phyloP scores from a whole-genome alignment of 2,888 invertebrate genomes.

The Creontiades dilutus region DNA sequence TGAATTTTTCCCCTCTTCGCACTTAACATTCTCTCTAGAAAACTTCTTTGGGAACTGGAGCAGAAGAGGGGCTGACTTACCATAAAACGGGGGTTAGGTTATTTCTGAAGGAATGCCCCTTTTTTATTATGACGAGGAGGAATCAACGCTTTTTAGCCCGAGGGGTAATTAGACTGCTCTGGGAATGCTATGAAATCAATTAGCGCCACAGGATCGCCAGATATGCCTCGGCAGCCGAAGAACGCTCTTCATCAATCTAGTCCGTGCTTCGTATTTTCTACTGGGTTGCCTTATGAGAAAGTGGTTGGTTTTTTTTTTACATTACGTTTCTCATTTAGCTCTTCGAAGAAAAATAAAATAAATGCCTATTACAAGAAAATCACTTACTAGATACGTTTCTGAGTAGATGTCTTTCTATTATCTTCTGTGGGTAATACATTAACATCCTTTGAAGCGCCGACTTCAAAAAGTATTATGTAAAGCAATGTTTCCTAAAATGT shows the following conservation, averaged over 20 bases:
- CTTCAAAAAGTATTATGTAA: not conserved
- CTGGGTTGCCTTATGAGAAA: constrained; percentile 11
- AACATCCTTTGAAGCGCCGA: not conserved
- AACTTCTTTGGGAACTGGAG: constrained; percentile 41
- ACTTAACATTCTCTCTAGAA: constrained; percentile 40
- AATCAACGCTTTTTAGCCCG: constrained; percentile 21
- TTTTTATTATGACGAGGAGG: constrained; percentile 33
- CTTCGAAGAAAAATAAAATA: constrained; percentile 11
- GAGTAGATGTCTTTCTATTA: not conserved
- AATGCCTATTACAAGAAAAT: not conserved
- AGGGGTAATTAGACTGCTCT: constrained; percentile 13
- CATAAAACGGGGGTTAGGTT: constrained; percentile 16
- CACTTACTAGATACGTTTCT: constrained; percentile 17
- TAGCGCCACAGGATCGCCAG: constrained; percentile 55
- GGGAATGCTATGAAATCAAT: constrained; percentile 64
- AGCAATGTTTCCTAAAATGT: not conserved
- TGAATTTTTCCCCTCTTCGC: constrained; percentile 32
- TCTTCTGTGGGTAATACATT: not conserved
- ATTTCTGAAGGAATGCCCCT: constrained; percentile 30
- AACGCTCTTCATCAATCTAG: constrained; percentile 58
- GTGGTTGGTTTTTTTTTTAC: not conserved
- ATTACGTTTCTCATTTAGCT: not conserved
- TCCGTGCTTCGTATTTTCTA: constrained; percentile 6
- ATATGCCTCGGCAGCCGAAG: constrained; percentile 41
- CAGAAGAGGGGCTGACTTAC: constrained; percentile 33